phyloP scores from a whole-genome alignment of 2,797 vertebrate genomes.

The Sebastes umbrosus region DNA sequence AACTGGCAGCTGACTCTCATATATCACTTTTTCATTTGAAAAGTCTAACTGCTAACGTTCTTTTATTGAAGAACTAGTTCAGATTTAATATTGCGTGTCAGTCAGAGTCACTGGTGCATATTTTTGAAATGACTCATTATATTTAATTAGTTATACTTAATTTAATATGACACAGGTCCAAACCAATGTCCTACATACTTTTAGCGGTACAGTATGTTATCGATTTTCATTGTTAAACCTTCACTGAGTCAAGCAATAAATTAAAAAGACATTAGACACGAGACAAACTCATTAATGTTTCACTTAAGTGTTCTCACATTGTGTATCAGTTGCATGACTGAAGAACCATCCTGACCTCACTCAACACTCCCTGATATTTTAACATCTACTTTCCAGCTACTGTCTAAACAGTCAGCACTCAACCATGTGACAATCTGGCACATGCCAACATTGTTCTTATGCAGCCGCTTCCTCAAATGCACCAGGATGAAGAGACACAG shows the following conservation, averaged over 20 bases:
- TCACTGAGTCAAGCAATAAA: background rate
- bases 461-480: conserved; percentile 26
- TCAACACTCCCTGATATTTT: conserved; percentile 1
- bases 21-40: background rate
- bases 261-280: background rate
- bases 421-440: conserved; percentile 28
- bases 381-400: background rate
- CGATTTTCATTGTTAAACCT: background rate
- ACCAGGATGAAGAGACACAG: conserved; percentile 6
- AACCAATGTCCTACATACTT: background rate
- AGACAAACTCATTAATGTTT: background rate
- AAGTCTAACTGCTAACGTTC: background rate
- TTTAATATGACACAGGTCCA: background rate
- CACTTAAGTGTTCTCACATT: background rate
- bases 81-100: background rate
- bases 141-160: background rate
- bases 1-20: background rate
- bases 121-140: background rate
- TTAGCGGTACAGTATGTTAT: background rate
- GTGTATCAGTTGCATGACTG: background rate
- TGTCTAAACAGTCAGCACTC: conserved; percentile 14
- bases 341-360: conserved; percentile 4
- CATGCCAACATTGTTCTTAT: conserved; percentile 18
- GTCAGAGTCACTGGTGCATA: background rate
- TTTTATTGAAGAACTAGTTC: background rate